These are phyloP conservation scores for Ectropis crepuscularia DNA, from an alignment of 2,888 invertebrate species.

Conservation along the genomic window DNA sequence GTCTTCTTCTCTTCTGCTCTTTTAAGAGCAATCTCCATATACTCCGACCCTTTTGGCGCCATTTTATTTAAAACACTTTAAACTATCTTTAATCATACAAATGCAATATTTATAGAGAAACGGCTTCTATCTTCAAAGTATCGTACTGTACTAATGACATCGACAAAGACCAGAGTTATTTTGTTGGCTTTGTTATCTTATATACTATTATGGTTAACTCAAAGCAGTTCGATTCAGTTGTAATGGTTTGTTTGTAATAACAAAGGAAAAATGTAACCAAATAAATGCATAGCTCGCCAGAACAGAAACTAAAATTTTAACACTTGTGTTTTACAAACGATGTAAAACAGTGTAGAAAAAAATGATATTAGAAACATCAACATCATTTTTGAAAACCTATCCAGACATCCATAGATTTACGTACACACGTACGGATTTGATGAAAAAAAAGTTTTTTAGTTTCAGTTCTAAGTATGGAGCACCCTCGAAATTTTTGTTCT, in stretches of 20 bases:
- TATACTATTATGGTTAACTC: background rate
- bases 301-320: background rate
- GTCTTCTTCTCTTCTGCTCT: slow-evolving; percentile 61
- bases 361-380: too few species aligned
- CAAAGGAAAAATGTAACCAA: slow-evolving; percentile 7
- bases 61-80: slow-evolving; percentile 35
- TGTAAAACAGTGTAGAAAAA: too few species aligned
- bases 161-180: background rate
- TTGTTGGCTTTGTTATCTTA: background rate
- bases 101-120: background rate
- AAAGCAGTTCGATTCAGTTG: slow-evolving; percentile 7
- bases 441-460: too few species aligned
- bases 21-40: slow-evolving; percentile 52
- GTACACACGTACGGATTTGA: too few species aligned
- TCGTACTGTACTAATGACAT: slow-evolving; percentile 10
- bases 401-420: too few species aligned
- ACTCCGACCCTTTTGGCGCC: slow-evolving; percentile 51
- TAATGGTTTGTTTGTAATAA: background rate
- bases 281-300: background rate
- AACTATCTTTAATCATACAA: background rate
- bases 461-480: too few species aligned
- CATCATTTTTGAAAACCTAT: too few species aligned
- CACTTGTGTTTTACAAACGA: background rate
- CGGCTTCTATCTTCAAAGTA: slow-evolving; percentile 5
- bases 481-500: too few species aligned